A percentile compares a stretch with the other conserved stretches of the same genome.
Evolutionary conservation across 1,140 invertebrate genomes (phyloP).

Genomic region (Araneus ventricosus): DNA sequence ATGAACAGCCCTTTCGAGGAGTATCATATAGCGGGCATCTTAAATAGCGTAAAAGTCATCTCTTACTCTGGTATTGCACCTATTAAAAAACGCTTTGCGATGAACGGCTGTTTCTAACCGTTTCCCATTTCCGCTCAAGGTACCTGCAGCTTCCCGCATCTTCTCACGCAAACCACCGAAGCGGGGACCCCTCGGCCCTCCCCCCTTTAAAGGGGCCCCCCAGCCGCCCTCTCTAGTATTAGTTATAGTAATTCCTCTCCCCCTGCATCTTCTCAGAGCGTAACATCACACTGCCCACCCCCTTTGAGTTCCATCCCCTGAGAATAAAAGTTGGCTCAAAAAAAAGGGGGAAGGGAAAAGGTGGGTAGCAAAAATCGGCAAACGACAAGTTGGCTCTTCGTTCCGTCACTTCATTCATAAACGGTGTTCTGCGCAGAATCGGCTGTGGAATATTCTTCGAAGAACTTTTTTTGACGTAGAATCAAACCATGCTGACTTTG

Average conservation of each 20-base stretch:
- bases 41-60: constrained; percentile 39
- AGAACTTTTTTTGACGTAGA: not conserved
- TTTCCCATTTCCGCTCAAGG: constrained; percentile 68
- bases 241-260: constrained; percentile 29
- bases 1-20: not conserved
- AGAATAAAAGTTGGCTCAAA: constrained; percentile 35
- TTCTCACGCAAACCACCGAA: constrained; percentile 75
- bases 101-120: constrained; percentile 61
- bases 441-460: not conserved
- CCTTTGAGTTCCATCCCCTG: not conserved
- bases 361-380: constrained; percentile 35
- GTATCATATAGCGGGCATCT: constrained; percentile 11
- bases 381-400: constrained; percentile 42
- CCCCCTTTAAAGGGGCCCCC: not conserved
- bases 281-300: constrained; percentile 70
- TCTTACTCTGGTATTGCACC: not conserved
- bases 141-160: constrained; percentile 65
- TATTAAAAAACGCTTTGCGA: constrained; percentile 39
- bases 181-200: constrained; percentile 40
- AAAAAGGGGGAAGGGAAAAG: not conserved
- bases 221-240: constrained; percentile 32
- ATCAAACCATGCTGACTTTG: not conserved
- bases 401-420: constrained; percentile 69
- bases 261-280: constrained; percentile 65
- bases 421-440: constrained; percentile 52